A percentile compares a stretch with the other conserved stretches of the same genome.
phyloP scores from a whole-genome alignment of 1,140 invertebrate species.

The Drosophila neocordata region DNA sequence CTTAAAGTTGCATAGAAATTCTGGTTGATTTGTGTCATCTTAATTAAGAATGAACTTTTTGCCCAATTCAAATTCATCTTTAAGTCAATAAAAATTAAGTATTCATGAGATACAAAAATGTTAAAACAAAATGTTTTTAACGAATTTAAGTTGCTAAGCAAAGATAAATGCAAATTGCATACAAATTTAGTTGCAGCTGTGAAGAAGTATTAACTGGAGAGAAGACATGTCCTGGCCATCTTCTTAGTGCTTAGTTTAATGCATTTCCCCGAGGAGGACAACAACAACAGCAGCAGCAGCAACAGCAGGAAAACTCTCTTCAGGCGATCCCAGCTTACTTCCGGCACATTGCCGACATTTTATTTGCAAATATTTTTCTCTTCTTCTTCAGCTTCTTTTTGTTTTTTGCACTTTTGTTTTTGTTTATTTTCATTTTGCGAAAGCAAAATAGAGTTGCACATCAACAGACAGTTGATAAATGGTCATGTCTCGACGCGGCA shows the following conservation, averaged over 20 bases:
- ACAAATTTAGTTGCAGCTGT: conserved; percentile 15
- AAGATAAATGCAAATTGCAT: conserved; percentile 7
- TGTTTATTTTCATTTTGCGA: conserved; percentile 3
- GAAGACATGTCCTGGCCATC: conserved; percentile 9
- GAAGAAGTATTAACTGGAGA: conserved; percentile 3
- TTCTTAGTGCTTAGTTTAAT: conserved; percentile 12
- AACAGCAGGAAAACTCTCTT: not conserved
- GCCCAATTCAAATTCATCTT: not conserved
- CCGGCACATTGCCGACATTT: conserved; percentile 9
- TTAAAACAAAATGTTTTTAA: not conserved
- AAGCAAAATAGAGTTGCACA: conserved; percentile 4
- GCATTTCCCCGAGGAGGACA: conserved; percentile 3
- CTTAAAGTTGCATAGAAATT: no score
- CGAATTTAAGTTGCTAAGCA: not conserved
- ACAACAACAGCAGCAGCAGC: not conserved
- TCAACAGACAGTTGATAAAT: conserved; percentile 5
- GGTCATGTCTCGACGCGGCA: not conserved
- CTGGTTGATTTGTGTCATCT: not conserved
- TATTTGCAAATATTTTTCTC: conserved; percentile 9
- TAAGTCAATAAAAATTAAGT: not conserved
- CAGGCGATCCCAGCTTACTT: conserved; percentile 7
- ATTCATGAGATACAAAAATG: conserved; percentile 4
- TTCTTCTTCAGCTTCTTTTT: not conserved
- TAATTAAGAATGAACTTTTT: not conserved
- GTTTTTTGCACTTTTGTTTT: not conserved